Evolutionary conservation across 2,797 vertebrate genomes (phyloP).

Genomic region (Enteromius viviparus): DNA sequence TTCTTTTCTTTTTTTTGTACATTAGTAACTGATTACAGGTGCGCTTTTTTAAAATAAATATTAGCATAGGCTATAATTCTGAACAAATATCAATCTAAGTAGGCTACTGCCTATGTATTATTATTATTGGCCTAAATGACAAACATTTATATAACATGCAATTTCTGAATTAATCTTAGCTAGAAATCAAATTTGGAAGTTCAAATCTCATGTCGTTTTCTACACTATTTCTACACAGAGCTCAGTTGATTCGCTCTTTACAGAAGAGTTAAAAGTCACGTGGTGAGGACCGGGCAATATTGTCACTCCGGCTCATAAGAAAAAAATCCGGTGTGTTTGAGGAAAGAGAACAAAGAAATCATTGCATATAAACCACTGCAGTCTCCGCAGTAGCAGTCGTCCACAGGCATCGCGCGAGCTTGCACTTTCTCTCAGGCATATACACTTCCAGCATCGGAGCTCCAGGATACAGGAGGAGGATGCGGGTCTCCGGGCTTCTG

Average conservation of each 20-base stretch:
- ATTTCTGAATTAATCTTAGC: not conserved
- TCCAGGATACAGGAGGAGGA: conserved; percentile 61
- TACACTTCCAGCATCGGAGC: conserved; percentile 45
- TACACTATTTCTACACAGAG: not conserved
- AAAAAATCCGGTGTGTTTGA: conserved; percentile 52
- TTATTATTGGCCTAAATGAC: not conserved
- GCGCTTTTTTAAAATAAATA: too few species aligned
- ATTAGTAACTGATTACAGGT: not conserved
- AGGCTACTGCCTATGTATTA: not conserved
- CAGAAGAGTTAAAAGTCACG: conserved; percentile 74
- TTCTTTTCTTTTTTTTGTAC: not conserved
- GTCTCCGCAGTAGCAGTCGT: conserved; percentile 43
- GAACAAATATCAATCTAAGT: too few species aligned
- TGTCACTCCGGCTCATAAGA: conserved; percentile 67
- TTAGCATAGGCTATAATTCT: too few species aligned
- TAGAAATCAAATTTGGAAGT: not conserved
- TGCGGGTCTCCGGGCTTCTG: conserved; percentile 67
- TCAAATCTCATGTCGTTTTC: not conserved
- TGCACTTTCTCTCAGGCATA: not conserved
- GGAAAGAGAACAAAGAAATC: conserved; percentile 72
- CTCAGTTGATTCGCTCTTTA: not conserved
- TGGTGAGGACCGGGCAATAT: conserved; percentile 70
- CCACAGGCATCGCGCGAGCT: conserved; percentile 26
- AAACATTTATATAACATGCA: not conserved
- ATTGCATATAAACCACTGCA: conserved; percentile 69